Evolutionary conservation across 2,888 invertebrate species (phyloP), one percentile per base, ranked within the genome.

Genomic region (Hyposoter dolosus): DNA sequence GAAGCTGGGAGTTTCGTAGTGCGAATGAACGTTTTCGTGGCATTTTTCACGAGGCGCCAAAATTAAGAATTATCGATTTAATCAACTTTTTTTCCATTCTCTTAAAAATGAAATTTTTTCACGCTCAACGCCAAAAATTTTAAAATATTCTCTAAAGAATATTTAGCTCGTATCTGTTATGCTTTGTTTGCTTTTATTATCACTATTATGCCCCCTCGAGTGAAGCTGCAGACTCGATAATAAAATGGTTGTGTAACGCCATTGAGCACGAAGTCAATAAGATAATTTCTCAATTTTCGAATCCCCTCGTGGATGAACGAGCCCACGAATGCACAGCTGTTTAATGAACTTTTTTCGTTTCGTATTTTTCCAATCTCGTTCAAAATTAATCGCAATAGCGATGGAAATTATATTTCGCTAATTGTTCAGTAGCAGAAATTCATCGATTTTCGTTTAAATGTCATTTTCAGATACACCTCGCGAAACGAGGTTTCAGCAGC

Each of bases 401-500:
- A 28, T 28, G 6, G 1, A 56, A 56, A 56, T 56, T 28, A 4
- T 56, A 12, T 12, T 0, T 4, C 4, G 12, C 12, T 23, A 0
- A 56, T 71, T 50, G n/a, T 75, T 75, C 17, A 3, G 43, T 19
- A 10, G n/a, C 1, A 15, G 50, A 3, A 6, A 17, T 72, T 50
- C 19, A 35, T 47, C 17, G 45, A 60, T 69, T 15, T 53, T 35
- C 7, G 0, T 40, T 53, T 19, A 23, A 76, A 47, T 66, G 12
- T 47, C 56, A 45, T 88, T 60, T 88, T 19, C 66, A 90, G 91
- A 82, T 89, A 75, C 85, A 81, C 53, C 50, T 89, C 4, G 81
- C 81, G 3, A 86, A 87, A 82, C 91, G 93, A 87, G 96, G 95
- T 89, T 95, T 96, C 89, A 95, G 95, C 86, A 94, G 96, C 45